phyloP scores from a whole-genome alignment of 2,797 vertebrate genomes.

The Pseudomugil gertrudae region DNA sequence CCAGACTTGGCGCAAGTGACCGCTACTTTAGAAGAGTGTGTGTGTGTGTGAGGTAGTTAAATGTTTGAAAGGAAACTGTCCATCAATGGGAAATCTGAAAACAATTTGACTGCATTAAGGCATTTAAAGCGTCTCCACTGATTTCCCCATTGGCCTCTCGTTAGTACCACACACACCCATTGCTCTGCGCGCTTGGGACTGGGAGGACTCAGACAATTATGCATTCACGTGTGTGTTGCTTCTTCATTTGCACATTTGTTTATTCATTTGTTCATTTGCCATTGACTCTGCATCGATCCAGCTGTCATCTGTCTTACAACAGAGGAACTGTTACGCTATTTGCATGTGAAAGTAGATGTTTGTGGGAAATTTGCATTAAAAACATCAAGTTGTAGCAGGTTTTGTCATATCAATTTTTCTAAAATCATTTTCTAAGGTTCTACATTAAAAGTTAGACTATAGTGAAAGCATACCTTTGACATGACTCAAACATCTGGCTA shows the following conservation, averaged over 20 bases:
- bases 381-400: conserved; percentile 37
- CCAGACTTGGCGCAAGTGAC: conserved; percentile 74
- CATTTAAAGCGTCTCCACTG: conserved; percentile 77
- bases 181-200: conserved; percentile 40
- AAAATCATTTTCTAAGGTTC: no score
- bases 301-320: conserved; percentile 50
- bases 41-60: conserved; percentile 72
- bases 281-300: conserved; percentile 67
- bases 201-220: conserved; percentile 63
- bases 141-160: conserved; percentile 80
- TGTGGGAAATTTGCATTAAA: conserved; percentile 8
- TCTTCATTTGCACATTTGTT: conserved; percentile 74
- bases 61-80: conserved; percentile 82
- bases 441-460: conserved; percentile 4
- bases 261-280: conserved; percentile 76
- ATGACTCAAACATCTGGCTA: conserved; percentile 32
- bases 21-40: conserved; percentile 41
- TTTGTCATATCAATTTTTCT: conserved; percentile 12
- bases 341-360: background rate
- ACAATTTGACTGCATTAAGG: conserved; percentile 83
- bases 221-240: conserved; percentile 67
- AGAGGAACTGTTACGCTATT: conserved; percentile 32
- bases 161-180: conserved; percentile 62
- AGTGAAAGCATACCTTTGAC: conserved; percentile 18
- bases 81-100: conserved; percentile 84